Conservation (phyloP, 2,113 vertebrate species). For the Sceloporus undulatus region DNA sequence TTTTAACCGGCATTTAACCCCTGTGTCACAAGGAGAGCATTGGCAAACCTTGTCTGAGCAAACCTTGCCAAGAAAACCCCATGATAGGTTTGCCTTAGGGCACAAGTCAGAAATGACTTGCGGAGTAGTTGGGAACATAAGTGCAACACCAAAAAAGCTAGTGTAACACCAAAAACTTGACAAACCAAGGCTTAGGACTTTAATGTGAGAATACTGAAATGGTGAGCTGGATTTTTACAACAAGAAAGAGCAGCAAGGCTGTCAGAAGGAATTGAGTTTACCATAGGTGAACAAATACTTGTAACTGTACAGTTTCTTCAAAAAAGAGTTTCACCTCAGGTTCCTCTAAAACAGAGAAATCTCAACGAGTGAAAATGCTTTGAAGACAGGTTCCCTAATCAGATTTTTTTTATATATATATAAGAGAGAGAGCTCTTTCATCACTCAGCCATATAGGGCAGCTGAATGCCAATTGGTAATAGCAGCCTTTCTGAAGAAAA, state of each 20-base stretch:
- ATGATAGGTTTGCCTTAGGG: too few relatives aligned
- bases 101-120: too few relatives aligned
- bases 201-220: neutral
- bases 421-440: slow-evolving; percentile 41
- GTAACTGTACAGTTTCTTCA: slow-evolving; percentile 11
- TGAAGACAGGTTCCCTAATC: slow-evolving; percentile 66
- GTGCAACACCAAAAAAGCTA: neutral
- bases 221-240: neutral
- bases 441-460: slow-evolving; percentile 49
- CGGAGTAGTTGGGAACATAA: too few relatives aligned
- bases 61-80: too few relatives aligned
- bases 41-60: too few relatives aligned
- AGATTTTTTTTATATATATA: slow-evolving; percentile 55
- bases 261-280: slow-evolving; percentile 18
- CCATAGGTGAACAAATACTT: slow-evolving; percentile 6
- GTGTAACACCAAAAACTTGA: neutral
- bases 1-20: too few relatives aligned
- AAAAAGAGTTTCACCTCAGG: slow-evolving; percentile 40
- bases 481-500: slow-evolving; percentile 61
- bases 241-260: neutral
- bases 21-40: too few relatives aligned
- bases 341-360: slow-evolving; percentile 47
- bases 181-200: neutral
- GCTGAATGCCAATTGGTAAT: slow-evolving; percentile 68
- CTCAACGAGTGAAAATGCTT: slow-evolving; percentile 54